Percentiles rank a stretch among this genome's conserved stretches.
These are phyloP conservation scores for Protodeltote pygarga DNA, from an alignment of 2,888 invertebrate genomes.

Conservation along the genomic window DNA sequence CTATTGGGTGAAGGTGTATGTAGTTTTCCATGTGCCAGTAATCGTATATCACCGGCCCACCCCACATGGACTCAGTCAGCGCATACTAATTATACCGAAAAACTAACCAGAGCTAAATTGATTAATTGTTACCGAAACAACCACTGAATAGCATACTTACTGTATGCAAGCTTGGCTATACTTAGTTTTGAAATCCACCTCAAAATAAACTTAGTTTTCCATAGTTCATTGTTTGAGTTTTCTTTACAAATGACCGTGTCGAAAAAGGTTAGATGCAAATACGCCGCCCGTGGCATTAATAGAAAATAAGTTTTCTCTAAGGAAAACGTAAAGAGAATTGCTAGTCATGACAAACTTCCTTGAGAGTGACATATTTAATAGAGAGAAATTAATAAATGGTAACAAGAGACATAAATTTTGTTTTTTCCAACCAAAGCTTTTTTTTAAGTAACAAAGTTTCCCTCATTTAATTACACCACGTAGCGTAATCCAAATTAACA, in stretches of 20 bases:
- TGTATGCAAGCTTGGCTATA: slow-evolving; percentile 6
- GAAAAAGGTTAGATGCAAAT: slow-evolving; percentile 8
- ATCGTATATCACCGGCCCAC: slow-evolving; percentile 12
- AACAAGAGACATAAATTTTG: too few species aligned
- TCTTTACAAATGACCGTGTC: slow-evolving; percentile 10
- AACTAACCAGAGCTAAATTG: slow-evolving; percentile 28
- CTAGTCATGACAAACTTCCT: slow-evolving; percentile 37
- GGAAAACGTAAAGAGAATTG: slow-evolving; percentile 18
- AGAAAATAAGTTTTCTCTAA: slow-evolving; percentile 40
- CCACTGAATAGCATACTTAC: slow-evolving; percentile 14
- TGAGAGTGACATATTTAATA: slow-evolving; percentile 18
- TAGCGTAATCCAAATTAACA: slow-evolving; percentile 1
- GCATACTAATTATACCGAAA: slow-evolving; percentile 15
- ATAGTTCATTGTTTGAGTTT: slow-evolving; percentile 25
- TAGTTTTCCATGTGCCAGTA: too few species aligned
- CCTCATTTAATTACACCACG: neutral
- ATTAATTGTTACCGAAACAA: slow-evolving; percentile 26
- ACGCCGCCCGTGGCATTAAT: slow-evolving; percentile 22
- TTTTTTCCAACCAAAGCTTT: too few species aligned
- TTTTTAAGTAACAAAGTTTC: too few species aligned
- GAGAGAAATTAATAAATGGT: slow-evolving; percentile 1
- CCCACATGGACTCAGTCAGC: slow-evolving; percentile 29
- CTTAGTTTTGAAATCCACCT: slow-evolving; percentile 11
- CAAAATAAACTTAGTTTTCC: slow-evolving; percentile 15
- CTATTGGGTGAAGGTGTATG: too few species aligned